Conservation (phyloP, 2,888 invertebrate species). For the Hypena proboscidalis region DNA sequence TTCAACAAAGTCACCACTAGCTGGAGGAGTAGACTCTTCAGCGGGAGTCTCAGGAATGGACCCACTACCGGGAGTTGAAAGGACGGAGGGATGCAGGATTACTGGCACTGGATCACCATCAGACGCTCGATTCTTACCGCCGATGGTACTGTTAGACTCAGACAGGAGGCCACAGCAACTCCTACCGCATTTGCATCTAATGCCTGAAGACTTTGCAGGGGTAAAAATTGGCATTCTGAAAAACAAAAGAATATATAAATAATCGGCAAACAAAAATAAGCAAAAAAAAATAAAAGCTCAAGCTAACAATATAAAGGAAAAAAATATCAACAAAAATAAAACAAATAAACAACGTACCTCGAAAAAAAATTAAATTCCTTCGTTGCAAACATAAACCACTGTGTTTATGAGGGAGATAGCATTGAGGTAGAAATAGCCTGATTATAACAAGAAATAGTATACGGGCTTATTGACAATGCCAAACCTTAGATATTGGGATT, state of each 20-base stretch:
- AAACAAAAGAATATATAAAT: neutral
- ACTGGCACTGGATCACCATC: no score
- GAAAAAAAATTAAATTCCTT: no score
- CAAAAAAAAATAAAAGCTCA: neutral
- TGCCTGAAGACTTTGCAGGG: neutral
- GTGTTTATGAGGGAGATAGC: conserved; percentile 11
- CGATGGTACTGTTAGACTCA: no score
- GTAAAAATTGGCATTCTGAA: conserved; percentile 15
- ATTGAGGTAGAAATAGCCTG: conserved; percentile 55
- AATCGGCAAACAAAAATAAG: neutral
- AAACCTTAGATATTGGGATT: conserved; percentile 59
- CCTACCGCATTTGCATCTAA: conserved; percentile 5
- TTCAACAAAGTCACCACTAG: no score
- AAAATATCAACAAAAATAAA: neutral
- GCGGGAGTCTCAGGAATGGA: no score
- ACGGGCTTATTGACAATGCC: conserved; percentile 54
- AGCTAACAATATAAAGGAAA: neutral
- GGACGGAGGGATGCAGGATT: no score
- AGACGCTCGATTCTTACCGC: no score
- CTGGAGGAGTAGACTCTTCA: neutral
- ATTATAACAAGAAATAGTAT: conserved; percentile 49
- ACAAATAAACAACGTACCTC: conserved; percentile 3
- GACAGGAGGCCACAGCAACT: no score
- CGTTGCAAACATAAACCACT: conserved; percentile 3
- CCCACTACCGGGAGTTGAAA: no score